Evolutionary conservation across 2,797 vertebrate genomes (phyloP).

Genomic region (Neomorphus geoffroyi): DNA sequence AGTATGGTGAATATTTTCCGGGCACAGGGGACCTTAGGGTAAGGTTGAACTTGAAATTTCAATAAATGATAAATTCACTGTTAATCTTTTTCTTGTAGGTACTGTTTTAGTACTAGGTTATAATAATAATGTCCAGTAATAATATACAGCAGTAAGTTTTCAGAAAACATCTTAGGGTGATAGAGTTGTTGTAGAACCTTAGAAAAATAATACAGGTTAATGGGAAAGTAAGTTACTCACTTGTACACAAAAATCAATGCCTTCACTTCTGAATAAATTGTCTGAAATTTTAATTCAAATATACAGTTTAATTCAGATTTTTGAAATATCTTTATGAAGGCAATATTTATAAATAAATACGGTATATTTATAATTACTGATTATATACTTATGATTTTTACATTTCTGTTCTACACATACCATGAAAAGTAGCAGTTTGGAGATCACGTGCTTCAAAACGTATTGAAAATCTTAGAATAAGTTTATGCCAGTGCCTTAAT

Average conservation of each 20-base stretch:
- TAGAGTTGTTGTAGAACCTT: not conserved
- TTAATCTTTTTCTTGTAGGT: not conserved
- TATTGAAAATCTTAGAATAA: not conserved
- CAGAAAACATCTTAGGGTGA: not conserved
- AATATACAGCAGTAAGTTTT: not conserved
- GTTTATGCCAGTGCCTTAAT: not conserved
- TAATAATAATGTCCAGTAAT: not conserved
- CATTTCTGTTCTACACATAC: not conserved
- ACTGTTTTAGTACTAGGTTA: not conserved
- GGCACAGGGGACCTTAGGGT: conserved; percentile 92
- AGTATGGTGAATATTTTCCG: conserved; percentile 93
- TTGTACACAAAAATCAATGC: not conserved
- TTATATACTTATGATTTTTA: not conserved
- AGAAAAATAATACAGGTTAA: not conserved
- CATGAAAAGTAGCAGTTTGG: not conserved
- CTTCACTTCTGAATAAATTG: not conserved
- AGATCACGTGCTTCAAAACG: not conserved
- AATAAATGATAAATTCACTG: not conserved
- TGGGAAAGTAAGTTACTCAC: not conserved
- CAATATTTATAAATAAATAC: no score
- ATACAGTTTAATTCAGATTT: not conserved
- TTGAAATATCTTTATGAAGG: not conserved
- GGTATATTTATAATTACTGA: not conserved
- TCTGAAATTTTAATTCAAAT: not conserved
- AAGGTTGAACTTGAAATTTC: conserved; percentile 55